phyloP scores from a whole-genome alignment of 2,888 invertebrate species.

The Synergus itoensis region DNA sequence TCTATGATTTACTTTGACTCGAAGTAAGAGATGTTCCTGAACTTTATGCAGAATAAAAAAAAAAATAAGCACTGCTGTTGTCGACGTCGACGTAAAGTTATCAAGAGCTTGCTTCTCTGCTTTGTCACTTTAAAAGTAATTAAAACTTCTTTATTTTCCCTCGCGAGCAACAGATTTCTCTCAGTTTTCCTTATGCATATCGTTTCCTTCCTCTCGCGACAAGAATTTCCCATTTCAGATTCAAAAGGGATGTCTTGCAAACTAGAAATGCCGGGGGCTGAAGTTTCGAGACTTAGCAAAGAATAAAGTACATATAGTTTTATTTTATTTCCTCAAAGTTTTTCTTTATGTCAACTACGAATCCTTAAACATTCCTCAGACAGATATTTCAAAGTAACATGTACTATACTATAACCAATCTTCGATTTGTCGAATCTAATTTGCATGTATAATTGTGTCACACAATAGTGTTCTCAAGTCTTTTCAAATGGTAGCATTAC shows the following conservation, averaged over 20 bases:
- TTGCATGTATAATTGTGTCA: no score
- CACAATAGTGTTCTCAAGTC: no score
- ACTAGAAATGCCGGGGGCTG: constrained; percentile 13
- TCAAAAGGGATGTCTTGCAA: constrained; percentile 21
- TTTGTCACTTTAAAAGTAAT: constrained; percentile 41
- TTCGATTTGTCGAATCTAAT: no score
- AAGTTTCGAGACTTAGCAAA: constrained; percentile 16
- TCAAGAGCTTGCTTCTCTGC: constrained; percentile 10
- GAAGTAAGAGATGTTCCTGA: neutral
- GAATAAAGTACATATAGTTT: neutral
- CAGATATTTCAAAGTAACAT: no score
- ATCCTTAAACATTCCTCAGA: neutral
- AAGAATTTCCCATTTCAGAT: constrained; percentile 39
- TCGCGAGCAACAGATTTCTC: constrained; percentile 27
- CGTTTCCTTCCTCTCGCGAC: neutral
- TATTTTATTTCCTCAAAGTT: neutral
- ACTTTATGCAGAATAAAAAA: neutral
- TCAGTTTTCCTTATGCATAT: constrained; percentile 11
- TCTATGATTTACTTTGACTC: neutral
- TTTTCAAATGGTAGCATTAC: no score
- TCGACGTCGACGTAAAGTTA: constrained; percentile 19
- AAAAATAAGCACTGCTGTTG: neutral
- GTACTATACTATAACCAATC: no score
- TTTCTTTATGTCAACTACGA: neutral
- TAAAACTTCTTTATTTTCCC: constrained; percentile 31